Conservation (phyloP, 2,888 invertebrate species). For the Amiota mariae region DNA sequence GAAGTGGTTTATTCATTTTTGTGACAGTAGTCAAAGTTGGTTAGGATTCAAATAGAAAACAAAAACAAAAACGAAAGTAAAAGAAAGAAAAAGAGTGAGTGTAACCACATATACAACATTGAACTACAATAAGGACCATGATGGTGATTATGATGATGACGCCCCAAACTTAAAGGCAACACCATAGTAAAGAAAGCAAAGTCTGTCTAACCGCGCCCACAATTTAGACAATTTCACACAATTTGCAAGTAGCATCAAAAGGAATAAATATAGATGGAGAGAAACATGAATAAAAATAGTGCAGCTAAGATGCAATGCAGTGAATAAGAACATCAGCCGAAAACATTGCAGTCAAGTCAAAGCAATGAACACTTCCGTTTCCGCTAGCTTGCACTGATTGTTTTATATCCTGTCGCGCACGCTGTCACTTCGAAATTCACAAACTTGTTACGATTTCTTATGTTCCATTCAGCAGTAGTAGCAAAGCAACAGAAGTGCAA, state of each 20-base stretch:
- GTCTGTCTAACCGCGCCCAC: too few relatives aligned
- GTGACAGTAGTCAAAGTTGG: slow-evolving; percentile 2
- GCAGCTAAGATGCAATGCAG: not conserved
- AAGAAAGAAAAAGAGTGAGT: too few relatives aligned
- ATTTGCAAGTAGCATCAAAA: slow-evolving; percentile 22
- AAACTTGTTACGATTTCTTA: slow-evolving; percentile 66
- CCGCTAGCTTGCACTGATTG: slow-evolving; percentile 71
- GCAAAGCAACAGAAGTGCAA: not conserved
- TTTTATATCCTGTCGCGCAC: slow-evolving; percentile 70
- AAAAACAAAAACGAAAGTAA: slow-evolving; percentile 15
- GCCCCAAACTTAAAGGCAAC: not conserved
- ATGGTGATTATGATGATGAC: not conserved
- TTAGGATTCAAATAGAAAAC: not conserved
- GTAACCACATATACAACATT: slow-evolving; percentile 3
- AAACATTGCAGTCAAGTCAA: not conserved
- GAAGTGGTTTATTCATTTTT: slow-evolving; percentile 9
- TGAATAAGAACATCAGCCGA: too few relatives aligned
- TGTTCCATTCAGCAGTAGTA: slow-evolving; percentile 26
- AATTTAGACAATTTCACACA: slow-evolving; percentile 57
- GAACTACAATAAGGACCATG: not conserved
- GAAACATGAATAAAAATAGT: not conserved
- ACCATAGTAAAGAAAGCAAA: too few relatives aligned
- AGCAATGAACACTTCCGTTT: slow-evolving; percentile 62
- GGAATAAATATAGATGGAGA: slow-evolving; percentile 3
- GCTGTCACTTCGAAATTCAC: slow-evolving; percentile 58